Percentiles rank a stretch among this genome's conserved stretches.
These are phyloP conservation scores for Gryllus longicercus DNA, from an alignment of 2,888 invertebrate species.

Conservation along the genomic window DNA sequence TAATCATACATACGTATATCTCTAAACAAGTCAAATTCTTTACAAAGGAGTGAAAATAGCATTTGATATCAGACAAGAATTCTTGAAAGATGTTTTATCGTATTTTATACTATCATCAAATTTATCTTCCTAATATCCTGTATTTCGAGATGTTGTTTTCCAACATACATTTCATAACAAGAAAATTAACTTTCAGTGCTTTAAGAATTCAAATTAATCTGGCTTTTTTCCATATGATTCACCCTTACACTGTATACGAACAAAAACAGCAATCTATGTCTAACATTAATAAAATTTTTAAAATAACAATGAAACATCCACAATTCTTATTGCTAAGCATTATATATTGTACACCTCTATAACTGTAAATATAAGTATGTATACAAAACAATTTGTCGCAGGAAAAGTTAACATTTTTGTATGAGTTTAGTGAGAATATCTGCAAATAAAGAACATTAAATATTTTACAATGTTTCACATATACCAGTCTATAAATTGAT, in stretches of 20 bases:
- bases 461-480: too few species aligned
- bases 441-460: neutral
- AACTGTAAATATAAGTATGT: neutral
- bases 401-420: neutral
- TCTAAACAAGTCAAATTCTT: too few species aligned
- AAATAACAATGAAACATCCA: conserved; percentile 17
- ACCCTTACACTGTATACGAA: neutral
- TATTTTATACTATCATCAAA: too few species aligned
- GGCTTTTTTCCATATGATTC: conserved; percentile 7
- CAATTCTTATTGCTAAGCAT: conserved; percentile 17
- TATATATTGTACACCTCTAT: neutral
- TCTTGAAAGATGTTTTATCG: too few species aligned
- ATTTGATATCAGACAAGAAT: too few species aligned
- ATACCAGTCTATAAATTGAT: too few species aligned
- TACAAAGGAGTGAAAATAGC: too few species aligned
- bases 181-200: too few species aligned
- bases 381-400: neutral
- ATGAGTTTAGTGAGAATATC: neutral
- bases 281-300: conserved; percentile 1
- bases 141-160: too few species aligned
- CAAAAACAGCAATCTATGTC: neutral
- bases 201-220: neutral
- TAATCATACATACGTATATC: neutral
- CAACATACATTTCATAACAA: too few species aligned
- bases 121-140: too few species aligned